Conservation (phyloP, 1,140 invertebrate species). For the Atopsyche davidsoni region DNA sequence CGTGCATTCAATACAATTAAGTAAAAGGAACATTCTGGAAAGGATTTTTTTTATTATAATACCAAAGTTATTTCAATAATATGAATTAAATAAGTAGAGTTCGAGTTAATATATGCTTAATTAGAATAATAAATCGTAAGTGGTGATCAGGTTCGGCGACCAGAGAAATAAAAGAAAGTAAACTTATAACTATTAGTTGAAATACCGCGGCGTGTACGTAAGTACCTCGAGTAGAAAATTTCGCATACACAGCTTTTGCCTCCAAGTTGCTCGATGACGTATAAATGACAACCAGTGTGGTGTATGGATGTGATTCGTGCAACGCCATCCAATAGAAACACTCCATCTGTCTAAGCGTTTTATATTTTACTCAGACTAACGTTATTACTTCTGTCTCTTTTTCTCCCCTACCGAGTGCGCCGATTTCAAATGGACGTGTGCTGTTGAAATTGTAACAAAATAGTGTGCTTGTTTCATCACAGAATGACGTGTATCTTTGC, state of each 20-base stretch:
- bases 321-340: conserved; percentile 16
- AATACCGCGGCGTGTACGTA: too few relatives aligned
- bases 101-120: too few relatives aligned
- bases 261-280: conserved; percentile 10
- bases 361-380: background rate
- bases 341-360: conserved; percentile 21
- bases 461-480: too few relatives aligned
- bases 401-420: conserved; percentile 4
- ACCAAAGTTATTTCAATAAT: too few relatives aligned
- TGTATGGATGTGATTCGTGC: conserved; percentile 17
- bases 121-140: too few relatives aligned
- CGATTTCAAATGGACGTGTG: background rate
- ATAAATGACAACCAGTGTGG: conserved; percentile 16
- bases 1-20: too few relatives aligned
- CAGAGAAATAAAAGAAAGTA: too few relatives aligned
- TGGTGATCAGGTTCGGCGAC: too few relatives aligned
- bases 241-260: background rate
- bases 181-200: too few relatives aligned
- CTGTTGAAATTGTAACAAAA: background rate
- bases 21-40: too few relatives aligned
- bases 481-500: background rate
- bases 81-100: too few relatives aligned
- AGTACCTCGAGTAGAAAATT: background rate
- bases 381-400: background rate
- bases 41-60: too few relatives aligned